Evolutionary conservation across 92 coral and sea anemone species (phyloP).

Genomic region (Epizoanthus stellaris): DNA sequence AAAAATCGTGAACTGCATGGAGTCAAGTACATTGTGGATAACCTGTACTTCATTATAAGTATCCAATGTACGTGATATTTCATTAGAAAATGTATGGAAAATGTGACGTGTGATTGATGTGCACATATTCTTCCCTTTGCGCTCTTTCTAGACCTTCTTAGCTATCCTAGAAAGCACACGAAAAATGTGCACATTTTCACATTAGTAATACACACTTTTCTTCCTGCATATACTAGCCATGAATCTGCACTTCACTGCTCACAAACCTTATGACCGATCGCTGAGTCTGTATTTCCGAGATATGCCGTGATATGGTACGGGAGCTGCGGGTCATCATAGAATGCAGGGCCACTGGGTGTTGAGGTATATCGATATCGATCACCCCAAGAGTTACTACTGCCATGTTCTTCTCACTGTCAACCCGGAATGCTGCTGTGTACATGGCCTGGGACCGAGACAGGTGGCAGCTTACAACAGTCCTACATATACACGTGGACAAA

Average conservation of each 20-base stretch:
- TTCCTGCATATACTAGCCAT: neutral
- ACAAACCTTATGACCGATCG: conserved; percentile 68
- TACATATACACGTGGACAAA: conserved; percentile 1
- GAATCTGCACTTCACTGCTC: too few relatives aligned
- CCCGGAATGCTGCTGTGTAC: conserved; percentile 78
- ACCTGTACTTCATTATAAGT: too few relatives aligned
- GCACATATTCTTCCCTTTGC: too few relatives aligned
- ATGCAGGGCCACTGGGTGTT: conserved; percentile 98
- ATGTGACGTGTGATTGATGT: too few relatives aligned
- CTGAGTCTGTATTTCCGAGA: conserved; percentile 96
- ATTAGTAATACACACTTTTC: neutral
- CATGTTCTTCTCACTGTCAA: conserved; percentile 76
- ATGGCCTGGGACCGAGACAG: conserved; percentile 94
- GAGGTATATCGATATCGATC: conserved; percentile 95
- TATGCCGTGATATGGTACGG: conserved; percentile 92
- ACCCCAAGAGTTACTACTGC: conserved; percentile 87
- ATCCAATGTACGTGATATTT: too few relatives aligned
- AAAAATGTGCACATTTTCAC: neutral
- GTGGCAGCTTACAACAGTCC: conserved; percentile 93
- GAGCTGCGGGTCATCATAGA: conserved; percentile 99
- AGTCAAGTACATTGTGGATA: too few relatives aligned
- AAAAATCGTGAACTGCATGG: too few relatives aligned
- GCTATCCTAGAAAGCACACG: too few relatives aligned
- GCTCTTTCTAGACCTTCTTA: too few relatives aligned
- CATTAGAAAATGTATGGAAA: too few relatives aligned